These are phyloP conservation scores for Molossus alvarezi DNA, from an alignment of 2,797 vertebrate genomes.

Conservation along the genomic window DNA sequence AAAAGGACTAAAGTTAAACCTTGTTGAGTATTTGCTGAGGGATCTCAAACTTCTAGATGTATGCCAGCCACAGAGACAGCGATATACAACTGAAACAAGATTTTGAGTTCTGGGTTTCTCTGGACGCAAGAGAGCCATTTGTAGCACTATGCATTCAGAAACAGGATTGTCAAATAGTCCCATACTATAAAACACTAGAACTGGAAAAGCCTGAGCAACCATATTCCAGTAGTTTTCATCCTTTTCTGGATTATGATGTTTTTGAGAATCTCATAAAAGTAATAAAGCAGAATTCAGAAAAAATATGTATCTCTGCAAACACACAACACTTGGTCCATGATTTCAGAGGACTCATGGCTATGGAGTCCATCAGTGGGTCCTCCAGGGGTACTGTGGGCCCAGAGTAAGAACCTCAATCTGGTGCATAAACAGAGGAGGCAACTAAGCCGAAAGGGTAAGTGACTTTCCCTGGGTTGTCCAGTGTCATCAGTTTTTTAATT, in stretches of 20 bases:
- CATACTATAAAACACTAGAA: background rate
- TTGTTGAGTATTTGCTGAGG: conserved; percentile 7
- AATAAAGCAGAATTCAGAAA: background rate
- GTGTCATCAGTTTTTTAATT: background rate
- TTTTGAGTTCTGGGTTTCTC: conserved; percentile 26
- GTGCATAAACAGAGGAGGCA: conserved; percentile 3
- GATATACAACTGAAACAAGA: conserved; percentile 21
- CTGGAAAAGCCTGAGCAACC: background rate
- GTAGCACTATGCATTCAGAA: conserved; percentile 15
- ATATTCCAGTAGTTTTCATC: conserved; percentile 15
- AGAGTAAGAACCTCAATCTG: background rate
- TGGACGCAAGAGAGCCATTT: conserved; percentile 9
- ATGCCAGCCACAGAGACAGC: background rate
- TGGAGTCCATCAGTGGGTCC: background rate
- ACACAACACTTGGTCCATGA: background rate
- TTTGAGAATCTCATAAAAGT: background rate
- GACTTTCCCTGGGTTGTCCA: background rate
- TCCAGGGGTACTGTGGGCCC: background rate
- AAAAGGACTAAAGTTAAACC: conserved; percentile 14
- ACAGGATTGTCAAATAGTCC: background rate
- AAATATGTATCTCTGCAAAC: conserved; percentile 1
- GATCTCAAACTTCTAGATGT: conserved; percentile 27
- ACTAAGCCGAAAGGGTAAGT: background rate
- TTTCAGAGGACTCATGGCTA: background rate
- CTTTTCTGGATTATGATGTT: conserved; percentile 1